Evolutionary conservation across 2,797 vertebrate genomes (phyloP).

Genomic region (Manis crassicaudata): DNA sequence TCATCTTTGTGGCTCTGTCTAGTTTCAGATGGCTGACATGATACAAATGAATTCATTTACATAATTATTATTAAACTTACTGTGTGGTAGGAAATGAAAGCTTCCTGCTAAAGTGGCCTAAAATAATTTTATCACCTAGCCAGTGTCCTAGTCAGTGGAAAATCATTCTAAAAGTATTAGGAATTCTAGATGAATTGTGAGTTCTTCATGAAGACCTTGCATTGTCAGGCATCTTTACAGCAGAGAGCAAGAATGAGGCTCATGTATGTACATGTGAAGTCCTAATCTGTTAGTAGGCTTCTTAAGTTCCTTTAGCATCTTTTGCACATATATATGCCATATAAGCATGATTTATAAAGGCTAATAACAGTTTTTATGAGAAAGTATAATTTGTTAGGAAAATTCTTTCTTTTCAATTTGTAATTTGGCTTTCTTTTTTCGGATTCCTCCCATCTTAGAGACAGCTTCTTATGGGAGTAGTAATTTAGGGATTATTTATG

Average conservation of each 20-base stretch:
- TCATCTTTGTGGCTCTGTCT: not conserved
- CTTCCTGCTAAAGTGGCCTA: not conserved
- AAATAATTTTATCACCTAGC: not conserved
- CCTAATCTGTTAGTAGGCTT: not conserved
- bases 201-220: not conserved
- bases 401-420: slow-evolving; percentile 32
- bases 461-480: slow-evolving; percentile 9
- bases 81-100: slow-evolving; percentile 8
- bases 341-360: not conserved
- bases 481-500: slow-evolving; percentile 24
- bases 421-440: not conserved
- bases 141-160: not conserved
- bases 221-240: not conserved
- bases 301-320: not conserved
- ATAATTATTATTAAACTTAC: slow-evolving; percentile 22
- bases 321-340: not conserved
- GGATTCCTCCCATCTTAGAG: slow-evolving; percentile 34
- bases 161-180: not conserved
- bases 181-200: not conserved
- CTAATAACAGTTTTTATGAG: not conserved
- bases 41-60: slow-evolving; percentile 12
- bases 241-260: not conserved
- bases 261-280: not conserved
- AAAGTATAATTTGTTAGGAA: not conserved
- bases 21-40: slow-evolving; percentile 22